Conservation (phyloP, 2,797 vertebrate species). For the Lindbergichthys nudifrons region DNA sequence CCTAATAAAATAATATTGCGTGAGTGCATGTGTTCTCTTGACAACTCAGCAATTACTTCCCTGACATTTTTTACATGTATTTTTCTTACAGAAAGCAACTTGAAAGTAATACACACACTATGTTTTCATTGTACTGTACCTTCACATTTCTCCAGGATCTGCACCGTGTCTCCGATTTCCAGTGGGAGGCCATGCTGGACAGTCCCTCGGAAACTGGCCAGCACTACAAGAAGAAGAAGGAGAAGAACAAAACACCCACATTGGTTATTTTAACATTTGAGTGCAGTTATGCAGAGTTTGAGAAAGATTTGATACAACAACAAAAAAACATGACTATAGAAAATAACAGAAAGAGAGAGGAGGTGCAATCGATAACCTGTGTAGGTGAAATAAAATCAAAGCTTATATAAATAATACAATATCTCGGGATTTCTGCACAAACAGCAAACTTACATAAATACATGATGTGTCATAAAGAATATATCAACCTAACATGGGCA, state of each 20-base stretch:
- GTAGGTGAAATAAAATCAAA: conserved; percentile 61
- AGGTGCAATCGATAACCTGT: conserved; percentile 54
- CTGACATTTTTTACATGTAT: not conserved
- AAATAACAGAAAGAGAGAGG: conserved; percentile 17
- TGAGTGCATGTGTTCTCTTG: not conserved
- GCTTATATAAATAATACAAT: conserved; percentile 29
- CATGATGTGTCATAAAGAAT: not conserved
- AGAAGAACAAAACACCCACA: conserved; percentile 67
- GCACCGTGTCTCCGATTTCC: conserved; percentile 98
- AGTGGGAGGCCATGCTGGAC: conserved; percentile 93
- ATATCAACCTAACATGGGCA: not conserved
- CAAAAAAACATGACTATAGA: not conserved
- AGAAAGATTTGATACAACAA: conserved; percentile 21
- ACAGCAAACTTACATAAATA: conserved; percentile 27
- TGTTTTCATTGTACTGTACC: conserved; percentile 85
- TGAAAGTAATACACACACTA: not conserved
- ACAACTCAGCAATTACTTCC: not conserved
- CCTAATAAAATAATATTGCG: too few species aligned
- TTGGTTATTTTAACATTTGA: conserved; percentile 33
- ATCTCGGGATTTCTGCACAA: conserved; percentile 9
- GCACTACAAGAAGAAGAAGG: conserved; percentile 85
- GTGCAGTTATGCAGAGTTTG: conserved; percentile 20
- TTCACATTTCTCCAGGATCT: conserved; percentile 98
- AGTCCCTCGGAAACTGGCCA: conserved; percentile 96
- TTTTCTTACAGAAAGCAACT: not conserved